phyloP scores from a whole-genome alignment of 2,797 vertebrate genomes.

The Fringilla coelebs region DNA sequence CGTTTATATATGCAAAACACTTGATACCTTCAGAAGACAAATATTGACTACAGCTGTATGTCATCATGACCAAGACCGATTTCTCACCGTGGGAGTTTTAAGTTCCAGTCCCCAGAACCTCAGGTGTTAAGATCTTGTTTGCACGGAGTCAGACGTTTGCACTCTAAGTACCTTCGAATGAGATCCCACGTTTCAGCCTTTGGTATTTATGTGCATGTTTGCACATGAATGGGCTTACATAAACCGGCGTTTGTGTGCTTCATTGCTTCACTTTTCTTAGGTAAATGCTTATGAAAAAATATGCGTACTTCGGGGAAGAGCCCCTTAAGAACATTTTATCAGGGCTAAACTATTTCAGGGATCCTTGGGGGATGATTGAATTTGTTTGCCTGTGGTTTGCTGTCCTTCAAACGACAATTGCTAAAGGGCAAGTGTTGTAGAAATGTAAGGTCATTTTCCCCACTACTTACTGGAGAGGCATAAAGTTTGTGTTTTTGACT shows the following conservation, averaged over 20 bases:
- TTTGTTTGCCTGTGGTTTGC: not conserved
- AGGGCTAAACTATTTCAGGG: not conserved
- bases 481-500: not conserved
- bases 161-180: not conserved
- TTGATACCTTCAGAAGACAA: not conserved
- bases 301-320: not conserved
- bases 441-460: not conserved
- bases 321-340: not conserved
- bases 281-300: constrained; percentile 20
- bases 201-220: constrained; percentile 11
- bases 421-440: not conserved
- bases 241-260: not conserved
- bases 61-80: not conserved
- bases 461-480: not conserved
- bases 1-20: not conserved
- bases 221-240: constrained; percentile 31
- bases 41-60: not conserved
- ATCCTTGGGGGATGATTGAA: not conserved
- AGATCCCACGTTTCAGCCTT: not conserved
- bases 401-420: not conserved
- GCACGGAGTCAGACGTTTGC: not conserved
- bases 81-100: not conserved
- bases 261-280: constrained; percentile 42
- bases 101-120: not conserved
- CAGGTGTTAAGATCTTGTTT: not conserved